A percentile compares a stretch with the other conserved stretches of the same genome.
phyloP scores from a whole-genome alignment of 2,113 vertebrate genomes.

The Synodontis membranacea region DNA sequence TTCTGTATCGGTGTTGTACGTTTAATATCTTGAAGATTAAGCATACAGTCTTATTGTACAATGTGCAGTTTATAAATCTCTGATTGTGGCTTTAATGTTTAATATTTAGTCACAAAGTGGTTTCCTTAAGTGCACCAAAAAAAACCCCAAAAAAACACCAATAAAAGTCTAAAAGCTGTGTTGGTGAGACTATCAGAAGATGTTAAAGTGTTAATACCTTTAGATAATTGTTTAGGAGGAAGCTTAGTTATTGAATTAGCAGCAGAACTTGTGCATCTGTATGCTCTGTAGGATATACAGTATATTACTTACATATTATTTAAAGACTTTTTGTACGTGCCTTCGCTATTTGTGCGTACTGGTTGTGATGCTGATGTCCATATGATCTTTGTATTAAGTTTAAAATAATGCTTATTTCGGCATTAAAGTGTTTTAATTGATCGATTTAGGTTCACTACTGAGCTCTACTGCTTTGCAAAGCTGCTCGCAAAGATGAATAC shows the following conservation, averaged over 20 bases:
- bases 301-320: neutral
- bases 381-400: neutral
- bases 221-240: slow-evolving; percentile 12
- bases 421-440: neutral
- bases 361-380: neutral
- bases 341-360: neutral
- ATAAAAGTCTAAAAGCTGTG: neutral
- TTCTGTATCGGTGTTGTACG: neutral
- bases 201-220: neutral
- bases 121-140: neutral
- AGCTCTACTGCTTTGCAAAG: slow-evolving; percentile 38
- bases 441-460: neutral
- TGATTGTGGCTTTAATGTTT: slow-evolving; percentile 4
- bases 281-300: slow-evolving; percentile 15
- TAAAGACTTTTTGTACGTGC: neutral
- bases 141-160: slow-evolving; percentile 9
- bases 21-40: neutral
- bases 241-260: neutral
- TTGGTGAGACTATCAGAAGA: neutral
- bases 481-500: slow-evolving; percentile 30
- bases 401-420: neutral
- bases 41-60: neutral
- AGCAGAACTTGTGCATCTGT: slow-evolving; percentile 8
- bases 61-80: neutral
- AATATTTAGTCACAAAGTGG: neutral